Evolutionary conservation across 2,888 invertebrate species (phyloP), one percentile per base, ranked within the genome.

Genomic region (Folsomia manolachei): DNA sequence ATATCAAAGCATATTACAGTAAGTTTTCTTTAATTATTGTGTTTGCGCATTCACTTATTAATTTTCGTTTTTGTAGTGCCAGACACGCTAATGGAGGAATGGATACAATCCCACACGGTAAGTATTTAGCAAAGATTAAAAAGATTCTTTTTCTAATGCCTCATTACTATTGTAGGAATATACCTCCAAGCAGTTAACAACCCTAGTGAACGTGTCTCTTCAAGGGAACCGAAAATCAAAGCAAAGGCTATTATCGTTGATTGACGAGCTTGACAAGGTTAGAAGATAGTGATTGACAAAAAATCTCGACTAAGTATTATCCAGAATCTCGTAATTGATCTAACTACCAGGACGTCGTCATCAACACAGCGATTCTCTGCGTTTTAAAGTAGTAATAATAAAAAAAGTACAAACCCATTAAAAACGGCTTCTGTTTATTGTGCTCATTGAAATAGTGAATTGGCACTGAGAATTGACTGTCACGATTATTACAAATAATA

Each of bases 1-100:
- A 96, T 83, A 93, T 99, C 0, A 98, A 98, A 83, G 97, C 97
- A 0, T 99, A 92, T 83, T 99, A 99, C 85, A 87, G 39, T 39
- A 39, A 39, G 14, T 9, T 39, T 39, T 39, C 4, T 39, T 9
- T n/a, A n/a, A n/a, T n/a, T n/a, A n/a, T n/a, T n/a, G n/a, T n/a
- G n/a, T n/a, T n/a, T n/a, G n/a, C n/a, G n/a, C 14, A 39, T 39
- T 39, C 7, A 39, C 14, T n/a, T n/a, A n/a, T n/a, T n/a, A n/a
- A n/a, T n/a, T n/a, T n/a, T n/a, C n/a, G 39, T 39, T 4, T 39
- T 39, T 39, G 7, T 39, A 39, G 39, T 95, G 79, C 94, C 96
- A 0, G 91, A 96, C 81, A 89, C 89, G 74, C 91, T 90, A 69
- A 86, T 99, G 53, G 96, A 97, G 83, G 89, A 90, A 65, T 99